Evolutionary conservation across 2,888 invertebrate species (phyloP).

Genomic region (Noctua comes): DNA sequence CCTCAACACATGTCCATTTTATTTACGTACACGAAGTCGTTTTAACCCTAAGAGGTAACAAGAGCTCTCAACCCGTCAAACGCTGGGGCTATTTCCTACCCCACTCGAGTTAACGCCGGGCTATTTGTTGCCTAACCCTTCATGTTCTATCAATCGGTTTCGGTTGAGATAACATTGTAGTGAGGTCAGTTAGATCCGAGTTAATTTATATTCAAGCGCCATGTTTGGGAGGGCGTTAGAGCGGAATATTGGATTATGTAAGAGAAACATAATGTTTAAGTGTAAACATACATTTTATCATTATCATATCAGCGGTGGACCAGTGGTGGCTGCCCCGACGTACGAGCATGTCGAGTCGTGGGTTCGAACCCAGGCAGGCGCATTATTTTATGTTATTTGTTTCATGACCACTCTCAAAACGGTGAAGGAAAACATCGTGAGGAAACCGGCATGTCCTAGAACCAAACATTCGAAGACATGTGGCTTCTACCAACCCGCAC

Average conservation of each 20-base stretch:
- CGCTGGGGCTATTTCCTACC: slow-evolving; percentile 53
- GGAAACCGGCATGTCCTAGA: too few species aligned
- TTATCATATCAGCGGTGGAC: too few species aligned
- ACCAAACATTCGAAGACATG: too few species aligned
- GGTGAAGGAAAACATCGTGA: too few species aligned
- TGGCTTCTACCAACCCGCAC: too few species aligned
- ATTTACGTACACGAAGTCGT: slow-evolving; percentile 34
- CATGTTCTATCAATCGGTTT: slow-evolving; percentile 54
- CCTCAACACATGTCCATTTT: neutral
- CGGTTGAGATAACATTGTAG: slow-evolving; percentile 57
- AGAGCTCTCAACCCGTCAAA: slow-evolving; percentile 50
- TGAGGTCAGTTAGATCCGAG: slow-evolving; percentile 35
- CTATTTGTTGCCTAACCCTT: slow-evolving; percentile 61
- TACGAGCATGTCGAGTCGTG: too few species aligned
- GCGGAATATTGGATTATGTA: neutral
- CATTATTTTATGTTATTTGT: too few species aligned
- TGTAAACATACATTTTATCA: neutral
- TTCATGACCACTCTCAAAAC: too few species aligned
- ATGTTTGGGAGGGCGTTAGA: neutral
- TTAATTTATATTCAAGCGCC: slow-evolving; percentile 48
- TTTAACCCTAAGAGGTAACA: slow-evolving; percentile 39
- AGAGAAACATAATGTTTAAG: neutral
- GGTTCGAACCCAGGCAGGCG: too few species aligned
- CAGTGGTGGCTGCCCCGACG: too few species aligned
- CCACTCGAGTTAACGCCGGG: slow-evolving; percentile 53